These are phyloP conservation scores for Spongilla lacustris DNA, from an alignment of 37 sponge, comb jelly and placozoan species.

Conservation along the genomic window DNA sequence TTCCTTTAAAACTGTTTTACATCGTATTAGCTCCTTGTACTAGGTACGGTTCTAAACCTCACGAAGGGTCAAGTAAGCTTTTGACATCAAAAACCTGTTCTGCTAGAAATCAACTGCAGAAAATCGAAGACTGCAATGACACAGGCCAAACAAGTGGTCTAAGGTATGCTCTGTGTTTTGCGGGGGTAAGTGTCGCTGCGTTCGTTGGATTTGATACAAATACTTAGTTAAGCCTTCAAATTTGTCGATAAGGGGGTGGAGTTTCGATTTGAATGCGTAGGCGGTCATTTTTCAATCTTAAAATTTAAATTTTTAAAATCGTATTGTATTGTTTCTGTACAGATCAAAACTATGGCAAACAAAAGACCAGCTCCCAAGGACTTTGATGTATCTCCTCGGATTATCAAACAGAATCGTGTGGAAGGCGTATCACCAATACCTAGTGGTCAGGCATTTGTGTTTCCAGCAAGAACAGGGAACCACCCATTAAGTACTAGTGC, in stretches of 20 bases:
- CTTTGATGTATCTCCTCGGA: constrained; percentile 11
- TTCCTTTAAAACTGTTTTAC: no score
- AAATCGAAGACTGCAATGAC: no score
- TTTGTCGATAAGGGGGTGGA: constrained; percentile 10
- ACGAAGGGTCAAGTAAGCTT: background rate
- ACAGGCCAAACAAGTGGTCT: no score
- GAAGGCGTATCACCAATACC: constrained; percentile 4
- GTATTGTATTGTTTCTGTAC: background rate
- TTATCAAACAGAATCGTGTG: constrained; percentile 23
- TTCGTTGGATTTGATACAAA: background rate
- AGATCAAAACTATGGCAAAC: constrained; percentile 15
- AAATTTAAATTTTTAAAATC: no score
- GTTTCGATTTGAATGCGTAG: background rate
- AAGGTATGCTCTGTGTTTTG: background rate
- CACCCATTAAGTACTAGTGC: background rate
- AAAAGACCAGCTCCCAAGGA: constrained; percentile 35
- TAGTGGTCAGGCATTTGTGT: background rate
- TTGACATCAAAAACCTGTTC: background rate
- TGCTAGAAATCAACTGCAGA: background rate
- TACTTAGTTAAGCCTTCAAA: background rate
- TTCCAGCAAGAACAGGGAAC: background rate
- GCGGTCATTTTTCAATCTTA: background rate
- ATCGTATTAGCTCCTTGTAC: no score
- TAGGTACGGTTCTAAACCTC: no score
- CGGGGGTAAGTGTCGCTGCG: background rate